phyloP scores from a whole-genome alignment of 2,888 invertebrate genomes.

The Isotomurus palustris region DNA sequence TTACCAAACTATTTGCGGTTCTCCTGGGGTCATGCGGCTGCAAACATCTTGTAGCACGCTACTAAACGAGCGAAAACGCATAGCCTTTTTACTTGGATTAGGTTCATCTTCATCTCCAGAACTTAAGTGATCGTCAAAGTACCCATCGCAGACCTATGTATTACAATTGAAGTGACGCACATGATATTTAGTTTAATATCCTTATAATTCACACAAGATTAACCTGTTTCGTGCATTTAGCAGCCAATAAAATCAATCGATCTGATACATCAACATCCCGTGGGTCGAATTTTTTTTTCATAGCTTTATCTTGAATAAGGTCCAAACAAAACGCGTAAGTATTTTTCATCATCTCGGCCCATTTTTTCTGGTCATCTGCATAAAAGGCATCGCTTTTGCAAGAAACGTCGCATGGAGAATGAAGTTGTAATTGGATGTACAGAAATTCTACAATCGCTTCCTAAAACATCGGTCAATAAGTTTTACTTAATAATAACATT shows the following conservation, averaged over 20 bases:
- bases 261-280: constrained; percentile 15
- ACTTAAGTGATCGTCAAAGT: constrained; percentile 8
- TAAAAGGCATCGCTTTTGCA: constrained; percentile 29
- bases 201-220: background rate
- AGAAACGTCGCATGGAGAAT: constrained; percentile 51
- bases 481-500: background rate
- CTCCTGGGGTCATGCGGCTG: constrained; percentile 10
- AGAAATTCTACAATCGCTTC: constrained; percentile 50
- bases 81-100: constrained; percentile 30
- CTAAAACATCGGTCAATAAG: constrained; percentile 9
- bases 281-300: constrained; percentile 15
- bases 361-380: constrained; percentile 23
- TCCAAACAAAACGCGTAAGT: constrained; percentile 37
- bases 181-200: background rate
- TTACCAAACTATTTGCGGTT: constrained; percentile 32
- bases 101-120: constrained; percentile 21
- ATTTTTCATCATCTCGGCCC: constrained; percentile 32
- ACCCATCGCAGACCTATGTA: constrained; percentile 12
- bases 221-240: constrained; percentile 39
- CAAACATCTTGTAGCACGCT: constrained; percentile 29
- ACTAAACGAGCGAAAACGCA: constrained; percentile 31
- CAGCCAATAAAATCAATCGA: constrained; percentile 29
- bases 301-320: constrained; percentile 27
- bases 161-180: background rate
- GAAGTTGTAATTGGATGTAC: constrained; percentile 54